Percentiles rank a stretch among this genome's conserved stretches.
Conservation (phyloP, 2,888 invertebrate genomes). For the Axea sp. region DNA sequence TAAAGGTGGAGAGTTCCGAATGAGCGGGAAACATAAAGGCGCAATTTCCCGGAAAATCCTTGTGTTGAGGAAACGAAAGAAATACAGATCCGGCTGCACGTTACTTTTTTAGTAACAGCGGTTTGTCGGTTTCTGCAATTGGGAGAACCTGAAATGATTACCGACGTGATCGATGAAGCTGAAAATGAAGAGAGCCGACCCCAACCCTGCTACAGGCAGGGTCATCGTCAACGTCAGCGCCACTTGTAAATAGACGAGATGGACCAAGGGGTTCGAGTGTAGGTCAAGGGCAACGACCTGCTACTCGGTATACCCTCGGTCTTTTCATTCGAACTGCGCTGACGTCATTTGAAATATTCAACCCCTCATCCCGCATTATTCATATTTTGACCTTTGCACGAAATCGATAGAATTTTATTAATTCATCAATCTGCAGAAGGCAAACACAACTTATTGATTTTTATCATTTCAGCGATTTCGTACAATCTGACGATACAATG, state of each 20-base stretch:
- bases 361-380: constrained; percentile 21
- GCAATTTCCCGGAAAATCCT: constrained; percentile 27
- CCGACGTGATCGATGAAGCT: constrained; percentile 40
- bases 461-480: constrained; percentile 12
- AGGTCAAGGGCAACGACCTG: constrained; percentile 77
- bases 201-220: constrained; percentile 15
- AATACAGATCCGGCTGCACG: constrained; percentile 13
- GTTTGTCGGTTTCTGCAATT: not conserved
- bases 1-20: constrained; percentile 50
- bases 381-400: constrained; percentile 24
- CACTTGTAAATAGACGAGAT: constrained; percentile 62
- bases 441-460: constrained; percentile 12
- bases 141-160: constrained; percentile 21
- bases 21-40: constrained; percentile 40
- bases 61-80: constrained; percentile 25
- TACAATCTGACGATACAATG: not conserved
- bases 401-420: constrained; percentile 5
- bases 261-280: constrained; percentile 66
- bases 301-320: constrained; percentile 61
- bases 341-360: constrained; percentile 22
- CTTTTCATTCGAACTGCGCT: constrained; percentile 55
- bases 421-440: constrained; percentile 15
- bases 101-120: constrained; percentile 6
- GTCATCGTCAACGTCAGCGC: constrained; percentile 59
- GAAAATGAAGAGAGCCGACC: constrained; percentile 50